A percentile compares a stretch with the other conserved stretches of the same genome.
Conservation (phyloP, 2,113 vertebrate species). For the Suncus etruscus region DNA sequence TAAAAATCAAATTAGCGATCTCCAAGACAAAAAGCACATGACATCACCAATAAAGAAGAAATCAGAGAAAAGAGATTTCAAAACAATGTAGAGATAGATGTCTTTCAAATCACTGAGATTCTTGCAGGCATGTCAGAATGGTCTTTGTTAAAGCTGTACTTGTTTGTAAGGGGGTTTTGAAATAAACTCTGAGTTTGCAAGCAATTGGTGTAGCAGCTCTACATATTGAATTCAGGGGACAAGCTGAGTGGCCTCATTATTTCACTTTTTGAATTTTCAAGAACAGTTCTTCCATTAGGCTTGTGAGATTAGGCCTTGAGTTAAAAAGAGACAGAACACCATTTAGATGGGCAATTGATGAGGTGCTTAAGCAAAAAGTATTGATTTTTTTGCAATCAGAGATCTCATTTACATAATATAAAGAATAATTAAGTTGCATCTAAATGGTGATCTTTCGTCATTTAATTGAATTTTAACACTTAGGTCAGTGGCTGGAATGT, state of each 20-base stretch:
- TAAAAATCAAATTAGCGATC: no score
- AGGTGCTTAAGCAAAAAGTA: constrained; percentile 64
- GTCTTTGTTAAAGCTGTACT: background rate
- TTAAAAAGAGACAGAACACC: constrained; percentile 58
- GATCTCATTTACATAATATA: constrained; percentile 78
- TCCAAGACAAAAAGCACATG: no score
- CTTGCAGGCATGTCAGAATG: background rate
- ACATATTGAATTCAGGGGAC: constrained; percentile 52
- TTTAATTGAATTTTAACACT: constrained; percentile 80
- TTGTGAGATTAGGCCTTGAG: constrained; percentile 41
- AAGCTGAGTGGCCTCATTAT: constrained; percentile 11
- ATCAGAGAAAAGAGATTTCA: no score
- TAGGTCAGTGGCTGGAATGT: constrained; percentile 41
- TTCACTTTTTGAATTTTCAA: constrained; percentile 67
- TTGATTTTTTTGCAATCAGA: constrained; percentile 71
- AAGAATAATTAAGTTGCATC: constrained; percentile 78
- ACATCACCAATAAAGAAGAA: no score
- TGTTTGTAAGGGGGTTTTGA: background rate
- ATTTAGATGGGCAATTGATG: constrained; percentile 63
- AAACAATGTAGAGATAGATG: no score
- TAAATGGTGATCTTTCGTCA: constrained; percentile 71
- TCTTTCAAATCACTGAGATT: background rate
- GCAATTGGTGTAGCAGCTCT: background rate
- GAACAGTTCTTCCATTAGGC: constrained; percentile 17
- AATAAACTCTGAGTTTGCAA: background rate